phyloP scores from a whole-genome alignment of 1,140 invertebrate genomes.

The Luehdorfia chinensis region DNA sequence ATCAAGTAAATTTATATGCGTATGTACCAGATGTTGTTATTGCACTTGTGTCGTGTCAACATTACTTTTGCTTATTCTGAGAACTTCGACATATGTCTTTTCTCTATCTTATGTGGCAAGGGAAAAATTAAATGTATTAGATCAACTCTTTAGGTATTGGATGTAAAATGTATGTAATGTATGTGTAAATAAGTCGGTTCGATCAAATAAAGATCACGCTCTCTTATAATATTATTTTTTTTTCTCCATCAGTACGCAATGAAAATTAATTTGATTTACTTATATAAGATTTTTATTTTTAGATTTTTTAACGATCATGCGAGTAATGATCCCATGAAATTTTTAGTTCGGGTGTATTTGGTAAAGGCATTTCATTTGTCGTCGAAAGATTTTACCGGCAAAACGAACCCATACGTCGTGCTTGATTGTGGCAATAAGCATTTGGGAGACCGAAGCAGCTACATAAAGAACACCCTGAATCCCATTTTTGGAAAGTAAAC shows the following conservation, averaged over 20 bases:
- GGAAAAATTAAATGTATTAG: too few species aligned
- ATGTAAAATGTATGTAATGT: too few species aligned
- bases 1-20: too few species aligned
- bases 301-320: slow-evolving; percentile 82
- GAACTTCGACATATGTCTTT: too few species aligned
- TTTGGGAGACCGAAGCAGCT: slow-evolving; percentile 85
- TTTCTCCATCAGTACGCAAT: background rate
- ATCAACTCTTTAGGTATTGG: too few species aligned
- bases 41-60: too few species aligned
- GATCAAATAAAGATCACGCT: too few species aligned
- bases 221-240: too few species aligned
- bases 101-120: too few species aligned
- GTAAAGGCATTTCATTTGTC: slow-evolving; percentile 83
- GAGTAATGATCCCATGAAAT: slow-evolving; percentile 81
- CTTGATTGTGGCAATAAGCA: slow-evolving; percentile 82
- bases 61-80: too few species aligned
- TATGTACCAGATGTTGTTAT: too few species aligned
- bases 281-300: slow-evolving; percentile 59
- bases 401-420: slow-evolving; percentile 88
- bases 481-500: slow-evolving; percentile 86
- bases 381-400: slow-evolving; percentile 84
- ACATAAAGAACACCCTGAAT: slow-evolving; percentile 88
- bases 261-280: background rate
- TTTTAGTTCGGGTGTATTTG: slow-evolving; percentile 88
- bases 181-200: too few species aligned